Evolutionary conservation across 2,113 vertebrate species (phyloP).

Genomic region (Chauna torquata): DNA sequence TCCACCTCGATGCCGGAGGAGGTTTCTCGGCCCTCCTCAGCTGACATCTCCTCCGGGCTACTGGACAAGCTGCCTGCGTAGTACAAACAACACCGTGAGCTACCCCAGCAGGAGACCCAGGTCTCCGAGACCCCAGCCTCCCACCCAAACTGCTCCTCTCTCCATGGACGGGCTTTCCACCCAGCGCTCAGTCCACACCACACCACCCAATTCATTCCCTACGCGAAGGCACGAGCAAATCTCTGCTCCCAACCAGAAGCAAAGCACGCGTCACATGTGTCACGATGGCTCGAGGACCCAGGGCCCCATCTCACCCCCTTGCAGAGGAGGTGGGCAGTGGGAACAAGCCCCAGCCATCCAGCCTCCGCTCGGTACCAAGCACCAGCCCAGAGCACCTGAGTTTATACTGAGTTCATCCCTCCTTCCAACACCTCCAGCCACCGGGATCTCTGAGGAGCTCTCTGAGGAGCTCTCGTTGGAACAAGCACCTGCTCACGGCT

Average conservation of each 20-base stretch:
- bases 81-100: neutral
- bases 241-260: neutral
- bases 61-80: constrained; percentile 76
- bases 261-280: neutral
- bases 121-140: neutral
- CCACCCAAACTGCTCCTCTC: no score
- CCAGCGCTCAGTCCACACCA: no score
- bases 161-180: no score
- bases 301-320: neutral
- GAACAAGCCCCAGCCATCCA: neutral
- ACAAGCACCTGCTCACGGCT: no score
- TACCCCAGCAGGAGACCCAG: neutral
- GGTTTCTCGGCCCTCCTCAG: constrained; percentile 77
- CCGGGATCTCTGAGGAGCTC: no score
- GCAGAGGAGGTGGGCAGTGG: no score
- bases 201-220: neutral
- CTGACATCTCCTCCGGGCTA: constrained; percentile 79
- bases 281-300: neutral
- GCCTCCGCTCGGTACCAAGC: neutral
- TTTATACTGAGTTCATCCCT: neutral
- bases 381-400: neutral
- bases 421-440: neutral
- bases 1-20: constrained; percentile 83
- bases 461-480: no score
- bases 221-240: neutral